phyloP scores from a whole-genome alignment of 1,140 invertebrate species.

The Trichonephila inaurata region DNA sequence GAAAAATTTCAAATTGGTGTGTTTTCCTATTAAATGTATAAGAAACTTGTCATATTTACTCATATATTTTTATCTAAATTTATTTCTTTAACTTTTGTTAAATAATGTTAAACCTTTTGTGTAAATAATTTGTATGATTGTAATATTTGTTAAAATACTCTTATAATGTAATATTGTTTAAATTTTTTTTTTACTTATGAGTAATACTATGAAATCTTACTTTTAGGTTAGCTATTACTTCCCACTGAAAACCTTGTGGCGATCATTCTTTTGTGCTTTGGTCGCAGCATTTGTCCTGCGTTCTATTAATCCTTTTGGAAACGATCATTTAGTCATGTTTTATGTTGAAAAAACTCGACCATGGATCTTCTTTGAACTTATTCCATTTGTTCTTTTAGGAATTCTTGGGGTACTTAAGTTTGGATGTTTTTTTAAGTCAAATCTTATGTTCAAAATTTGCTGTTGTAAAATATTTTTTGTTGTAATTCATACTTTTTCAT shows the following conservation, averaged over 20 bases:
- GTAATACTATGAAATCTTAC: constrained; percentile 30
- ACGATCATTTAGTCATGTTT: constrained; percentile 98
- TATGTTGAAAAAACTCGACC: constrained; percentile 99
- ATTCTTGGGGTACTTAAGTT: constrained; percentile 92
- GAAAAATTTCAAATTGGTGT: no score
- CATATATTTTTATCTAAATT: no score
- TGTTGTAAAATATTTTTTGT: not conserved
- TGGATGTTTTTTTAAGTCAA: not conserved
- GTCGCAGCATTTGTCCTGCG: constrained; percentile 98
- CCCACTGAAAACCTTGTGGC: constrained; percentile 98
- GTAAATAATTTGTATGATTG: no score
- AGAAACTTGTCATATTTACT: no score
- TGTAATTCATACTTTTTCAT: not conserved
- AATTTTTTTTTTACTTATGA: no score
- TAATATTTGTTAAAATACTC: no score
- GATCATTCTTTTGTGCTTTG: constrained; percentile 99
- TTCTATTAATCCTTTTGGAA: constrained; percentile 99
- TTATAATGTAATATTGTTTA: no score
- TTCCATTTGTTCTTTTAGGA: constrained; percentile 97
- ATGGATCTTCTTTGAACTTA: constrained; percentile 99
- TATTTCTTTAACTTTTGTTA: no score
- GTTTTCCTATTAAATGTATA: no score
- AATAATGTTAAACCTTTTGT: no score
- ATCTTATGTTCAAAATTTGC: not conserved
- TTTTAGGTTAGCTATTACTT: constrained; percentile 98